A percentile compares a stretch with the other conserved stretches of the same genome.
Conservation (phyloP, 2,797 vertebrate genomes). For the Ctenopoma multispine region DNA sequence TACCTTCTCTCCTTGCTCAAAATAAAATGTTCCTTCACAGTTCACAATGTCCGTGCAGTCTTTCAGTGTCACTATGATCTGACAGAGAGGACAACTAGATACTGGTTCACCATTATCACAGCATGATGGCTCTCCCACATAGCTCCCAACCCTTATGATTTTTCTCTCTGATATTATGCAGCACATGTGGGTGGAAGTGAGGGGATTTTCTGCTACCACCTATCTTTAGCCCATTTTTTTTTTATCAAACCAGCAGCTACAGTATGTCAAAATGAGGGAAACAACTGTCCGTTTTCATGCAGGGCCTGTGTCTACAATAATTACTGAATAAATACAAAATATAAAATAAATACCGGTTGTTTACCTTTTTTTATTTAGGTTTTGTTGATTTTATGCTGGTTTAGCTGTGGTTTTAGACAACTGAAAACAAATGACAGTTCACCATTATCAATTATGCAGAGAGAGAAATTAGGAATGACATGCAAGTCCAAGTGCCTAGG, state of each 20-base stretch:
- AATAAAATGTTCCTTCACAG: slow-evolving; percentile 47
- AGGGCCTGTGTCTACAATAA: slow-evolving; percentile 1
- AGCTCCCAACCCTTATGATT: slow-evolving; percentile 22
- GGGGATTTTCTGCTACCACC: slow-evolving; percentile 59
- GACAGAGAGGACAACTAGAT: slow-evolving; percentile 44
- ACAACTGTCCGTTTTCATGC: slow-evolving; percentile 15
- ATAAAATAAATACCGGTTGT: neutral
- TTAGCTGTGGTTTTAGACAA: neutral
- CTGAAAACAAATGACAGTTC: neutral
- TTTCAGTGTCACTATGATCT: slow-evolving; percentile 37
- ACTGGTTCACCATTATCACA: slow-evolving; percentile 57
- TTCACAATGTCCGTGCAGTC: slow-evolving; percentile 25
- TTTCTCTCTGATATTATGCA: slow-evolving; percentile 61
- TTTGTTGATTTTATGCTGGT: neutral
- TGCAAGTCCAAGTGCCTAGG: neutral
- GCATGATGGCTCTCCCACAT: slow-evolving; percentile 62
- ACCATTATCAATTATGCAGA: neutral
- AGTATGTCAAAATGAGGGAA: slow-evolving; percentile 21
- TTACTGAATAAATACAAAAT: too few species aligned
- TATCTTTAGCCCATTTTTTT: slow-evolving; percentile 46
- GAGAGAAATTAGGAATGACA: neutral
- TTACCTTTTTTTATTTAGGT: neutral
- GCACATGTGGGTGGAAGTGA: slow-evolving; percentile 59
- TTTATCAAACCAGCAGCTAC: slow-evolving; percentile 26
- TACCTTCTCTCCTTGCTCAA: slow-evolving; percentile 26